These are phyloP conservation scores for Belonocnema kinseyi DNA, from an alignment of 1,140 invertebrate species.

Conservation along the genomic window DNA sequence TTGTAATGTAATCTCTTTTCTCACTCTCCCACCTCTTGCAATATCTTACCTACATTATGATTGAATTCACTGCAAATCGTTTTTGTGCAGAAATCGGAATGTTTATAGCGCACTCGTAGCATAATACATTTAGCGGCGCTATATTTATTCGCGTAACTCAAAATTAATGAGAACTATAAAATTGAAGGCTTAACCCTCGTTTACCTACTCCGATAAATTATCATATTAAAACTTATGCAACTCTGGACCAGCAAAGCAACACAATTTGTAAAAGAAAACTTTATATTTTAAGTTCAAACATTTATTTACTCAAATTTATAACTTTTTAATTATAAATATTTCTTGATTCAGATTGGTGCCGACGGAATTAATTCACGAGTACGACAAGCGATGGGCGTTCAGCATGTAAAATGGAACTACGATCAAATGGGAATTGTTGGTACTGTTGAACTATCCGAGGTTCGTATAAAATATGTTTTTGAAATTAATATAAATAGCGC, in stretches of 20 bases:
- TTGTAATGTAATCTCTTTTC: slow-evolving; percentile 54
- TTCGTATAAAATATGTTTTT: slow-evolving; percentile 59
- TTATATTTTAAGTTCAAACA: slow-evolving; percentile 35
- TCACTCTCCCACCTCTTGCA: slow-evolving; percentile 39
- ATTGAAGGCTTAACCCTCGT: background rate
- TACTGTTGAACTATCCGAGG: slow-evolving; percentile 87
- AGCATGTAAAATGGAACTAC: slow-evolving; percentile 89
- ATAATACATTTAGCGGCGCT: background rate
- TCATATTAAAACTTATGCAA: too few species aligned
- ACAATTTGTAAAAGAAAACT: too few species aligned
- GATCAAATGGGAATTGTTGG: slow-evolving; percentile 94
- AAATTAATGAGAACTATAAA: slow-evolving; percentile 1
- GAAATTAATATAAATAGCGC: slow-evolving; percentile 7
- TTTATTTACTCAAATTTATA: slow-evolving; percentile 31
- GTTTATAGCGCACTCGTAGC: slow-evolving; percentile 2
- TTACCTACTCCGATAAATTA: too few species aligned
- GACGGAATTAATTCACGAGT: slow-evolving; percentile 94
- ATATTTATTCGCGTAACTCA: slow-evolving; percentile 13
- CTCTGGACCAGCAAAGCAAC: too few species aligned
- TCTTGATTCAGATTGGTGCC: slow-evolving; percentile 86
- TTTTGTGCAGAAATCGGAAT: background rate
- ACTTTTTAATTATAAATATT: slow-evolving; percentile 12
- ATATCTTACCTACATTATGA: slow-evolving; percentile 27
- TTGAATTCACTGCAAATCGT: slow-evolving; percentile 17
- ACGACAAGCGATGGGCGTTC: slow-evolving; percentile 85